Evolutionary conservation across 2,888 invertebrate species (phyloP).

Genomic region (Crocallis elinguaria): DNA sequence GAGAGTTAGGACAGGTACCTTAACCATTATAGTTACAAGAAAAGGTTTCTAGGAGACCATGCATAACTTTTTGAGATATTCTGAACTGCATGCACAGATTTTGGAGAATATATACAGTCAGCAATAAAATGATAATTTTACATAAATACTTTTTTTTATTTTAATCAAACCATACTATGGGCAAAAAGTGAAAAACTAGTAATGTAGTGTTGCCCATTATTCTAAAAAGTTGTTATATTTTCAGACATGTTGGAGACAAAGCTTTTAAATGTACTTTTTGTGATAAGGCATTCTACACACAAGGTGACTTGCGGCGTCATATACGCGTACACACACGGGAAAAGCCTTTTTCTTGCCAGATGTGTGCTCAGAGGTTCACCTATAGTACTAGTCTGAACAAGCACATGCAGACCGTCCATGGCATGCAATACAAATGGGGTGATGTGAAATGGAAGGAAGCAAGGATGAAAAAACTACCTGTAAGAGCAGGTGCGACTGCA

Average conservation of each 20-base stretch:
- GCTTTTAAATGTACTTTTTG: constrained; percentile 69
- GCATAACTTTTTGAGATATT: too few species aligned
- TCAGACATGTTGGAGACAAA: constrained; percentile 74
- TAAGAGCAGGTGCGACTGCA: too few species aligned
- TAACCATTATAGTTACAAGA: too few species aligned
- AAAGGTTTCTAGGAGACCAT: too few species aligned
- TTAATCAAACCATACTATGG: too few species aligned
- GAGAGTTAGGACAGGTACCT: too few species aligned
- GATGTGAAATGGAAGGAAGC: constrained; percentile 53
- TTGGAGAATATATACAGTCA: too few species aligned
- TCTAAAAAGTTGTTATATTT: constrained; percentile 40
- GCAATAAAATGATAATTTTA: too few species aligned
- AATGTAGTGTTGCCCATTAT: too few species aligned
- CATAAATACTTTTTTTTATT: too few species aligned
- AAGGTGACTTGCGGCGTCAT: constrained; percentile 68
- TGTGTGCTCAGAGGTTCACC: constrained; percentile 69
- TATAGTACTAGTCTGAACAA: constrained; percentile 77
- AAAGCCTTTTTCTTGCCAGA: constrained; percentile 72
- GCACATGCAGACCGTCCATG: constrained; percentile 74
- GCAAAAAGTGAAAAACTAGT: too few species aligned
- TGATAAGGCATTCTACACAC: constrained; percentile 64
- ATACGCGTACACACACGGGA: constrained; percentile 70
- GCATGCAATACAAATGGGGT: constrained; percentile 70
- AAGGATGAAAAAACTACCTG: constrained; percentile 36
- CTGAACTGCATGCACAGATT: too few species aligned